These are phyloP conservation scores for Penaeus monodon DNA, from an alignment of 2,888 invertebrate species.

Conservation along the genomic window DNA sequence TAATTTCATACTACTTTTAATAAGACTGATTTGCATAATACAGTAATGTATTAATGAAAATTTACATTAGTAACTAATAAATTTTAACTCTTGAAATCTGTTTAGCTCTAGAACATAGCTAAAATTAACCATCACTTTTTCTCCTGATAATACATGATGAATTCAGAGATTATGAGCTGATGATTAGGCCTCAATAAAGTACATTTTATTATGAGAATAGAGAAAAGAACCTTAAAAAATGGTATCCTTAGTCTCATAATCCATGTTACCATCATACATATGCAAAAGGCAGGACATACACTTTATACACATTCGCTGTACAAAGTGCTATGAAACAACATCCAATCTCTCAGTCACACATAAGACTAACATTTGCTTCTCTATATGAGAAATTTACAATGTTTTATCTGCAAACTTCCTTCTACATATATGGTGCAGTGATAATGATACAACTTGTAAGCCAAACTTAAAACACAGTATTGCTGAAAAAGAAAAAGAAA, in stretches of 20 bases:
- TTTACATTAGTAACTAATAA: no score
- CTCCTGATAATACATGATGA: constrained; percentile 44
- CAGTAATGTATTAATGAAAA: no score
- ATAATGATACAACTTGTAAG: constrained; percentile 47
- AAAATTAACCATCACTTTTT: constrained; percentile 45
- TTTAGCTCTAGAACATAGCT: neutral
- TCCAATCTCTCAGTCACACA: constrained; percentile 31
- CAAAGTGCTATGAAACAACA: constrained; percentile 28
- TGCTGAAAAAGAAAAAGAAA: constrained; percentile 19
- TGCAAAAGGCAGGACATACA: constrained; percentile 44
- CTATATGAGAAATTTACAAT: constrained; percentile 39
- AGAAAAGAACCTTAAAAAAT: no score
- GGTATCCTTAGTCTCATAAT: neutral
- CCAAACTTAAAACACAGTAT: constrained; percentile 36
- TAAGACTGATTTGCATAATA: no score
- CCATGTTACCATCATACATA: constrained; percentile 12
- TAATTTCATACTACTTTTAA: neutral
- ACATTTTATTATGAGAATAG: no score
- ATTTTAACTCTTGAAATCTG: no score
- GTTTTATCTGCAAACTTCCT: constrained; percentile 26
- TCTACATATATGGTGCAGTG: constrained; percentile 47
- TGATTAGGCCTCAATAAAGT: constrained; percentile 20
- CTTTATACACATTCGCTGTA: constrained; percentile 47
- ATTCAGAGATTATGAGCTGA: constrained; percentile 41
- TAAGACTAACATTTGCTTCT: constrained; percentile 46